These are phyloP conservation scores for Adela reaumurella DNA, from an alignment of 2,888 invertebrate genomes.

Conservation along the genomic window DNA sequence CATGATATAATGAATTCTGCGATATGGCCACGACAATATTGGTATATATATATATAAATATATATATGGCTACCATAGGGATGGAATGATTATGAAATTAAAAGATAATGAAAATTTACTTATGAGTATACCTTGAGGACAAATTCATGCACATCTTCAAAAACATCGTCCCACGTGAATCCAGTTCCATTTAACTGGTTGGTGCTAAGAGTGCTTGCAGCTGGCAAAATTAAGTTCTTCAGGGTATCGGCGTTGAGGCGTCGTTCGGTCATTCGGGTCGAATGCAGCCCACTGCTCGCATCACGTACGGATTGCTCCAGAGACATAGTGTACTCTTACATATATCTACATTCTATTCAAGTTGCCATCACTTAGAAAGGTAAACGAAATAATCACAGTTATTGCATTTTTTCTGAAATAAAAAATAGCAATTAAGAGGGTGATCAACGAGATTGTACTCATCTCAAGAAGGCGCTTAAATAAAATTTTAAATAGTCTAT, in stretches of 20 bases:
- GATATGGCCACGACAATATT: too few species aligned
- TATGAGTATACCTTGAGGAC: constrained; percentile 48
- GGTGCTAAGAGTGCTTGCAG: constrained; percentile 19
- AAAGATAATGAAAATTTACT: constrained; percentile 1
- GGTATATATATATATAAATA: too few species aligned
- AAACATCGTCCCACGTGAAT: constrained; percentile 41
- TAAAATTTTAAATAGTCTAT: too few species aligned
- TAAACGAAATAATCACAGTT: too few species aligned
- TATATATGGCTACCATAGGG: too few species aligned
- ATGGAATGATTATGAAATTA: constrained; percentile 4
- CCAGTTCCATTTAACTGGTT: constrained; percentile 21
- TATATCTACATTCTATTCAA: too few species aligned
- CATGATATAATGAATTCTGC: too few species aligned
- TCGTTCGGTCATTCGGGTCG: constrained; percentile 36
- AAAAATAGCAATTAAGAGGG: too few species aligned
- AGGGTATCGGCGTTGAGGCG: constrained; percentile 42
- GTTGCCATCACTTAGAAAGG: too few species aligned
- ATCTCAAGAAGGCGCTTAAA: too few species aligned
- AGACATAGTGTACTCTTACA: constrained; percentile 25
- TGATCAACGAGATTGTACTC: too few species aligned
- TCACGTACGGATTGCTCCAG: constrained; percentile 33
- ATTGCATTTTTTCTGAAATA: too few species aligned
- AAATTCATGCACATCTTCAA: constrained; percentile 37
- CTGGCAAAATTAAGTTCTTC: constrained; percentile 35
- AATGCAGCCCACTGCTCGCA: constrained; percentile 30